These are phyloP conservation scores for Anthonomus grandis DNA, from an alignment of 1,140 invertebrate species.

Conservation along the genomic window DNA sequence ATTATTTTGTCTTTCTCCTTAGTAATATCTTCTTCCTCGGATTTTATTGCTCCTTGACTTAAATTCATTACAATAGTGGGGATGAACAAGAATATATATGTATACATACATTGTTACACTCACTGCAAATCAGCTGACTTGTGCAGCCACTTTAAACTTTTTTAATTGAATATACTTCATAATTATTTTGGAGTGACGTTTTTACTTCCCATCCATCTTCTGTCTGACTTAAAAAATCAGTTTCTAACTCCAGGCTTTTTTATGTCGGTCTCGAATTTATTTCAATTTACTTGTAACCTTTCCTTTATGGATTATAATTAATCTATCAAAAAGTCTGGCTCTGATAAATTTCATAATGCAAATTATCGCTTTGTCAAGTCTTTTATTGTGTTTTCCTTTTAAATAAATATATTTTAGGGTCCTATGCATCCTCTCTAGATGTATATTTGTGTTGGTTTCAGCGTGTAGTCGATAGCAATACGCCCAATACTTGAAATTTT, in stretches of 20 bases:
- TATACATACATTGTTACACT: constrained; percentile 17
- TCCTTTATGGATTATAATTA: constrained; percentile 3
- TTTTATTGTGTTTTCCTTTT: neutral
- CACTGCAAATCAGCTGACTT: constrained; percentile 14
- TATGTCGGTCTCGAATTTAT: neutral
- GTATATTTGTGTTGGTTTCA: constrained; percentile 1
- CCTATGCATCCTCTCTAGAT: constrained; percentile 3
- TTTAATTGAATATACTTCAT: constrained; percentile 14
- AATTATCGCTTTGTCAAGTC: neutral
- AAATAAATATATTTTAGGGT: neutral
- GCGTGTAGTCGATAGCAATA: constrained; percentile 1
- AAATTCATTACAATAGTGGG: neutral
- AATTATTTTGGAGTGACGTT: constrained; percentile 3
- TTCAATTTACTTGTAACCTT: neutral
- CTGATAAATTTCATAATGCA: neutral
- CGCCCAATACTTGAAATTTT: neutral
- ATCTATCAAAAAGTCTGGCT: neutral
- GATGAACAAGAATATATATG: constrained; percentile 22
- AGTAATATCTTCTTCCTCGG: neutral
- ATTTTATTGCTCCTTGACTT: neutral
- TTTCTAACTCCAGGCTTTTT: constrained; percentile 5
- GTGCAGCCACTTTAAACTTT: constrained; percentile 1
- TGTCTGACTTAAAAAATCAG: neutral
- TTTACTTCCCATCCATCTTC: constrained; percentile 4
- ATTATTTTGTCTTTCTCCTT: neutral